Evolutionary conservation across 2,113 vertebrate genomes (phyloP).

Genomic region (Xyrauchen texanus): DNA sequence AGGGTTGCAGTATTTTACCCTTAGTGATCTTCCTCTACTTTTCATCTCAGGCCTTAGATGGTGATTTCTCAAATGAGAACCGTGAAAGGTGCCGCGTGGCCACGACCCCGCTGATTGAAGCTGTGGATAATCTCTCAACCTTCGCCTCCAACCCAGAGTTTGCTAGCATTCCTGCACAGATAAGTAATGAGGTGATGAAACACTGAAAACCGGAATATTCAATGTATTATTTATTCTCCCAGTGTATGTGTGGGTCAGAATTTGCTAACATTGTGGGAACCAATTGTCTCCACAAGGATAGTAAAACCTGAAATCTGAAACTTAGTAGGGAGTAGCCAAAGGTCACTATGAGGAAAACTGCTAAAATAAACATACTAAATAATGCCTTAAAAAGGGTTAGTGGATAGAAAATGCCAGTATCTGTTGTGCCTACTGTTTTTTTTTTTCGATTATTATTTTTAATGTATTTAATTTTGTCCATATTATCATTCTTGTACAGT

Average conservation of each 20-base stretch:
- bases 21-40: not conserved
- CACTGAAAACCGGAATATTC: constrained; percentile 7
- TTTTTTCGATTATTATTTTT: too few relatives aligned
- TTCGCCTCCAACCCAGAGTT: constrained; percentile 98
- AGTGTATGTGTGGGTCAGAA: not conserved
- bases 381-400: too few relatives aligned
- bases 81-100: constrained; percentile 88
- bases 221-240: constrained; percentile 8
- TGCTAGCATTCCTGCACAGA: constrained; percentile 94
- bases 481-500: too few relatives aligned
- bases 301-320: too few relatives aligned
- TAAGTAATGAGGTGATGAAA: constrained; percentile 87
- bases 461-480: too few relatives aligned
- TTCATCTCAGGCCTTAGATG: constrained; percentile 84
- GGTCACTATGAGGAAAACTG: too few relatives aligned
- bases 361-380: too few relatives aligned
- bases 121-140: constrained; percentile 93
- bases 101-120: constrained; percentile 89
- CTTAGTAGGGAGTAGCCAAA: too few relatives aligned
- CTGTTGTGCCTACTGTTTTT: too few relatives aligned
- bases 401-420: too few relatives aligned
- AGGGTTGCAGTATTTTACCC: not conserved
- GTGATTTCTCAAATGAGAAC: constrained; percentile 97
- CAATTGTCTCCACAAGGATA: too few relatives aligned
- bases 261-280: not conserved